phyloP scores from a whole-genome alignment of 2,888 invertebrate species.

The Cosmorhoe ocellata region DNA sequence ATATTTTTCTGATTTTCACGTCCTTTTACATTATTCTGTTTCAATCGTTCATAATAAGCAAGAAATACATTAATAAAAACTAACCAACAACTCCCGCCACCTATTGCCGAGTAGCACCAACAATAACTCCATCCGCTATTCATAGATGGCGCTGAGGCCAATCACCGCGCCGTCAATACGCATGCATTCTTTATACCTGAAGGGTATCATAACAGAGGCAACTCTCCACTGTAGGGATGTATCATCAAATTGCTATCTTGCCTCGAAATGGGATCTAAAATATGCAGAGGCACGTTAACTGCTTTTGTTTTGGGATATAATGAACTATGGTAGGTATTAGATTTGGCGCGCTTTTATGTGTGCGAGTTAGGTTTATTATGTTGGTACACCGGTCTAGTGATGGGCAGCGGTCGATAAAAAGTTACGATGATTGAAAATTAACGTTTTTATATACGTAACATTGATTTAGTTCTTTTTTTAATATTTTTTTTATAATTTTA shows the following conservation, averaged over 20 bases:
- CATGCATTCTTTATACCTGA: conserved; percentile 69
- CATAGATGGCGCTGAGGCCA: conserved; percentile 59
- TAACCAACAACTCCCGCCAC: conserved; percentile 33
- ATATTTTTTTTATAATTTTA: no score
- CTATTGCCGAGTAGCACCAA: conserved; percentile 46
- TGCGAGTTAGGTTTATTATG: conserved; percentile 31
- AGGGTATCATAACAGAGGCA: conserved; percentile 58
- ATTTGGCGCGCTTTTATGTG: conserved; percentile 40
- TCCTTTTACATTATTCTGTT: no score
- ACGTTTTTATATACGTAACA: no score
- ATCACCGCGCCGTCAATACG: conserved; percentile 63
- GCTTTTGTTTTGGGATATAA: conserved; percentile 70
- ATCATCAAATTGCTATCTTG: conserved; percentile 70
- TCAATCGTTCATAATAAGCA: neutral
- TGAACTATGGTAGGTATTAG: conserved; percentile 61
- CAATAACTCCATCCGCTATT: conserved; percentile 22
- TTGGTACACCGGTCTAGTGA: conserved; percentile 23
- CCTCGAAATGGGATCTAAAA: conserved; percentile 70
- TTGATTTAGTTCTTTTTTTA: no score
- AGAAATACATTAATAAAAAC: neutral
- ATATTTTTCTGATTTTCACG: no score
- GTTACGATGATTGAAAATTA: no score
- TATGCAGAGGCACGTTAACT: conserved; percentile 72
- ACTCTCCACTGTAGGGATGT: conserved; percentile 56
- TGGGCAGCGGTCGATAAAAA: conserved; percentile 5